phyloP scores from a whole-genome alignment of 2,888 invertebrate genomes.

The Acanthosoma haemorrhoidale region DNA sequence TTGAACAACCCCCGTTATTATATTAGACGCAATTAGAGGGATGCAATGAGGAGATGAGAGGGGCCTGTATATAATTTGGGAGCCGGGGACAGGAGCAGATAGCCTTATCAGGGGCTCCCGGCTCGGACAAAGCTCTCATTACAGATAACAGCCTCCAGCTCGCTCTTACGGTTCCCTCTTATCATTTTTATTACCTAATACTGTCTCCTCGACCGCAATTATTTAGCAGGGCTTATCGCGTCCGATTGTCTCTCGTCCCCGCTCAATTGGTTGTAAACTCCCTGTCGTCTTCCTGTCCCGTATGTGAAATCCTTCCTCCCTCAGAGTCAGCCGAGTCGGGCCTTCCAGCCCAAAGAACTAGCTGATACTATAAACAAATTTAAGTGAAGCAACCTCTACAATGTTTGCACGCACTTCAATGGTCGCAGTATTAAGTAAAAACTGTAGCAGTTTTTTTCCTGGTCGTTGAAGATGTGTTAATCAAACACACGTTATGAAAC shows the following conservation, averaged over 20 bases:
- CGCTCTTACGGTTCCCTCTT: too few relatives aligned
- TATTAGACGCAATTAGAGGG: not conserved
- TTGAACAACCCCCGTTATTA: too few relatives aligned
- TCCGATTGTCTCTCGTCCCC: not conserved
- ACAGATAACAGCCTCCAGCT: not conserved
- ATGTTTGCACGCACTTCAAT: too few relatives aligned
- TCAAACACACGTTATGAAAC: too few relatives aligned
- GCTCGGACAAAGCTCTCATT: not conserved
- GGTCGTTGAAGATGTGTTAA: too few relatives aligned
- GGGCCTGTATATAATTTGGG: not conserved
- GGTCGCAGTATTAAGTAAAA: too few relatives aligned
- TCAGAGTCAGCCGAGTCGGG: too few relatives aligned
- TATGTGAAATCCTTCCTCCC: not conserved
- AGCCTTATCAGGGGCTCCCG: not conserved
- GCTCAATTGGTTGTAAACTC: not conserved
- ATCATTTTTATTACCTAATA: conserved; percentile 14
- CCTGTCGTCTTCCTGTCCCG: not conserved
- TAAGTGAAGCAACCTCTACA: too few relatives aligned
- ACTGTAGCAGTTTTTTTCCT: too few relatives aligned
- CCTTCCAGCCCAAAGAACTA: too few relatives aligned
- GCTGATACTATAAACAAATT: too few relatives aligned
- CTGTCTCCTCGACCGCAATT: not conserved
- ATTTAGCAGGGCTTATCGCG: not conserved
- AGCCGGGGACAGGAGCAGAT: not conserved
- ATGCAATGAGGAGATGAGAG: not conserved